Percentiles rank a stretch among this genome's conserved stretches.
Conservation (phyloP, 2,797 vertebrate species). For the Sarcoramphus papa region DNA sequence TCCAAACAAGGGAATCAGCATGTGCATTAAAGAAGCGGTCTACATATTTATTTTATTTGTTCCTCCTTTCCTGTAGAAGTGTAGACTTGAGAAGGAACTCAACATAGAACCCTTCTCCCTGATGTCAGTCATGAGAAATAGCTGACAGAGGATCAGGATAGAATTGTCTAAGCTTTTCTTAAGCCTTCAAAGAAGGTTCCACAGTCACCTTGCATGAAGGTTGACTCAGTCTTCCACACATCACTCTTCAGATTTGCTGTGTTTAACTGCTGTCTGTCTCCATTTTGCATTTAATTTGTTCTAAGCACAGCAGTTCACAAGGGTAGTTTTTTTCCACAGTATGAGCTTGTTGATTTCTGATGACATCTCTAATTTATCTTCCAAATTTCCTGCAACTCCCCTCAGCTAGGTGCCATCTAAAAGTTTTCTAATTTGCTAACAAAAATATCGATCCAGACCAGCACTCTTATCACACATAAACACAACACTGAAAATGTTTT, state of each 20-base stretch:
- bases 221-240: not conserved
- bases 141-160: not conserved
- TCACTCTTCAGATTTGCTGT: not conserved
- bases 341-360: not conserved
- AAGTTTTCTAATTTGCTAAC: not conserved
- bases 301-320: not conserved
- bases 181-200: not conserved
- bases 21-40: not conserved
- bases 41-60: not conserved
- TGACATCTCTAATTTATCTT: not conserved
- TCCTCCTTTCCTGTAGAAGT: not conserved
- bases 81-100: not conserved
- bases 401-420: not conserved
- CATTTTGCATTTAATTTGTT: not conserved
- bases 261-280: not conserved
- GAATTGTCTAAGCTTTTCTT: not conserved
- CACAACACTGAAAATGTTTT: not conserved
- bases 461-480: not conserved
- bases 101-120: not conserved
- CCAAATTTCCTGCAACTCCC: not conserved
- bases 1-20: not conserved
- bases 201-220: not conserved
- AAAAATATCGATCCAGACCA: not conserved
- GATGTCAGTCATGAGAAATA: not conserved
- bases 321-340: not conserved